These are phyloP conservation scores for Cyphomyrus plagiostoma DNA, from an alignment of 2,113 vertebrate species.

Conservation along the genomic window DNA sequence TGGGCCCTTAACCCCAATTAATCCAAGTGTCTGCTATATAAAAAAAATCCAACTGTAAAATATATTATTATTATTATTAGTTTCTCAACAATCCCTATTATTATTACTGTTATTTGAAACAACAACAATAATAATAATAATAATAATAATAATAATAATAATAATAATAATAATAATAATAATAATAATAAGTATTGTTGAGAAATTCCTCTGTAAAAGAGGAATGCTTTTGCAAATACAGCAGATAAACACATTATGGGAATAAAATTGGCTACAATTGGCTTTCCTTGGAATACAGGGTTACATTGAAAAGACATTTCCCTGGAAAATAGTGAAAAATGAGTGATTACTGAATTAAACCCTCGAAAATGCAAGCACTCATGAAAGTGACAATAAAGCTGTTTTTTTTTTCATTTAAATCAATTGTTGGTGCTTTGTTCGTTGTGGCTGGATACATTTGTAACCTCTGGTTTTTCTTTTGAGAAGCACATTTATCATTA, in stretches of 20 bases:
- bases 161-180: not conserved
- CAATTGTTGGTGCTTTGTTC: constrained; percentile 18
- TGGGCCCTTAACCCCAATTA: not conserved
- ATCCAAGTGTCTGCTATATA: not conserved
- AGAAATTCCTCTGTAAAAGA: not conserved
- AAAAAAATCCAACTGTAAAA: not conserved
- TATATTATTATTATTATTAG: not conserved
- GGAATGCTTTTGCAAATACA: not conserved
- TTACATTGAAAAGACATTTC: constrained; percentile 1
- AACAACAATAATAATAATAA: not conserved
- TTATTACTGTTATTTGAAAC: not conserved
- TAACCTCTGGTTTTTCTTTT: constrained; percentile 53
- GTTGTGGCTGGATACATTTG: constrained; percentile 38
- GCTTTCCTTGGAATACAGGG: not conserved
- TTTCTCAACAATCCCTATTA: not conserved
- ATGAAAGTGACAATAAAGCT: constrained; percentile 10
- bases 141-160: not conserved
- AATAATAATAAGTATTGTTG: not conserved
- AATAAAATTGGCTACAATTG: not conserved
- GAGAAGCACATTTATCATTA: constrained; percentile 54
- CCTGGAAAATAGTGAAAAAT: not conserved
- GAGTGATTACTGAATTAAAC: not conserved
- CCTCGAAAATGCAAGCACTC: not conserved
- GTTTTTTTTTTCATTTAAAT: not conserved
- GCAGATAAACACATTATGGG: not conserved